These are phyloP conservation scores for Oreonectes daqikongensis DNA, from an alignment of 2,797 vertebrate species.

Conservation along the genomic window DNA sequence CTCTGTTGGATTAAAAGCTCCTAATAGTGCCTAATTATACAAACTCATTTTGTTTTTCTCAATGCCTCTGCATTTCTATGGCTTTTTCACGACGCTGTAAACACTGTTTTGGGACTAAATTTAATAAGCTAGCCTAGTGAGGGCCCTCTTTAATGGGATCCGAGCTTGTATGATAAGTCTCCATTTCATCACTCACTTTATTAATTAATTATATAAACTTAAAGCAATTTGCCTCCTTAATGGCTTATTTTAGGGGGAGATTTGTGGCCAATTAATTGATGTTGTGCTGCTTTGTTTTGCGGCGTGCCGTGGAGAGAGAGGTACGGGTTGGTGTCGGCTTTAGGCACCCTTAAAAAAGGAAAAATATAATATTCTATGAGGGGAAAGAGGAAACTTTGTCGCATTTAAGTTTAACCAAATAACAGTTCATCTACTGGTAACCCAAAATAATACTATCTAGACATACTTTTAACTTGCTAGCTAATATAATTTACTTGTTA, in stretches of 20 bases:
- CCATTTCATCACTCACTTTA: slow-evolving; percentile 83
- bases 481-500: too few relatives aligned
- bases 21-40: slow-evolving; percentile 84
- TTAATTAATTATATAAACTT: slow-evolving; percentile 85
- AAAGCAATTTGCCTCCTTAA: slow-evolving; percentile 81
- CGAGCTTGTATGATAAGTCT: slow-evolving; percentile 82
- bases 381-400: background rate
- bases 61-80: slow-evolving; percentile 76
- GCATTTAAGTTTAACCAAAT: too few relatives aligned
- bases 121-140: slow-evolving; percentile 79
- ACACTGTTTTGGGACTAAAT: slow-evolving; percentile 72
- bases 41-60: slow-evolving; percentile 80
- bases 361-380: background rate
- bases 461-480: too few relatives aligned
- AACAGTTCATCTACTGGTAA: too few relatives aligned
- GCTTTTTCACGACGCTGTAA: slow-evolving; percentile 73
- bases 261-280: slow-evolving; percentile 80
- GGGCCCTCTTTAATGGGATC: slow-evolving; percentile 79
- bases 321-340: slow-evolving; percentile 31
- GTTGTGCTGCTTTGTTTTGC: slow-evolving; percentile 68
- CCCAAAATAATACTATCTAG: too few relatives aligned
- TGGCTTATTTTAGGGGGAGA: slow-evolving; percentile 79
- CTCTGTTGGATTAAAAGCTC: slow-evolving; percentile 78
- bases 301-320: slow-evolving; percentile 58
- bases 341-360: background rate